A percentile compares a stretch with the other conserved stretches of the same genome.
Conservation (phyloP, 1,140 invertebrate species). For the Amyelois transitella region DNA sequence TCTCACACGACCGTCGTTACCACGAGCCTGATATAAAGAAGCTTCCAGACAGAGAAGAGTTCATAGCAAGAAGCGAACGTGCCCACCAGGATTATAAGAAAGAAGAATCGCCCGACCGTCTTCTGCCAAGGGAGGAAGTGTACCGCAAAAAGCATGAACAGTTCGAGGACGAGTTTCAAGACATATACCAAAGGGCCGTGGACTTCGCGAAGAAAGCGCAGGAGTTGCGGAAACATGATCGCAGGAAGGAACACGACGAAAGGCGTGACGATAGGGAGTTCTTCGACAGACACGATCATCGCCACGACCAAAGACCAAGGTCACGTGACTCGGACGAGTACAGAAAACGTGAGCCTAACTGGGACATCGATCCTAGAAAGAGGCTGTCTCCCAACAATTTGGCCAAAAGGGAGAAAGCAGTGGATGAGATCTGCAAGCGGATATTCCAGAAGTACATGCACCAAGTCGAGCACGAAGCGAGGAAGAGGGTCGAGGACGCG, state of each 20-base stretch:
- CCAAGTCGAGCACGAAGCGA: constrained; percentile 15
- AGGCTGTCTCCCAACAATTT: constrained; percentile 6
- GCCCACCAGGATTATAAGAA: neutral
- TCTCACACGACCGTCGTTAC: constrained; percentile 10
- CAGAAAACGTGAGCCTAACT: constrained; percentile 8
- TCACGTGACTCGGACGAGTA: constrained; percentile 7
- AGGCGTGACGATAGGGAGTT: constrained; percentile 7
- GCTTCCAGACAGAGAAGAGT: constrained; percentile 14
- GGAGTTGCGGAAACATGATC: constrained; percentile 29
- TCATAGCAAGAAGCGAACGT: constrained; percentile 17
- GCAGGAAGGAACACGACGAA: constrained; percentile 15
- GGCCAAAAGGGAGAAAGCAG: constrained; percentile 43
- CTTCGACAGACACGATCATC: neutral
- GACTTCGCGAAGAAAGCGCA: constrained; percentile 52
- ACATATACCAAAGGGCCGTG: constrained; percentile 50
- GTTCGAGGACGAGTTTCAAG: constrained; percentile 51
- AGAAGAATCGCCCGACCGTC: constrained; percentile 20
- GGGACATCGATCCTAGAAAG: constrained; percentile 4
- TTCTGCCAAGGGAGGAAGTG: constrained; percentile 18
- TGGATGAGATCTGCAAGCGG: constrained; percentile 40
- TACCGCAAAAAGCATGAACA: constrained; percentile 21
- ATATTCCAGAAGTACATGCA: constrained; percentile 24
- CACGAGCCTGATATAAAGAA: constrained; percentile 18
- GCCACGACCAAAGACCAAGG: constrained; percentile 6
- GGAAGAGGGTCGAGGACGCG: constrained; percentile 30